A percentile compares a stretch with the other conserved stretches of the same genome.
phyloP scores from a whole-genome alignment of 1,140 invertebrate genomes.

The Glomeris maerens region DNA sequence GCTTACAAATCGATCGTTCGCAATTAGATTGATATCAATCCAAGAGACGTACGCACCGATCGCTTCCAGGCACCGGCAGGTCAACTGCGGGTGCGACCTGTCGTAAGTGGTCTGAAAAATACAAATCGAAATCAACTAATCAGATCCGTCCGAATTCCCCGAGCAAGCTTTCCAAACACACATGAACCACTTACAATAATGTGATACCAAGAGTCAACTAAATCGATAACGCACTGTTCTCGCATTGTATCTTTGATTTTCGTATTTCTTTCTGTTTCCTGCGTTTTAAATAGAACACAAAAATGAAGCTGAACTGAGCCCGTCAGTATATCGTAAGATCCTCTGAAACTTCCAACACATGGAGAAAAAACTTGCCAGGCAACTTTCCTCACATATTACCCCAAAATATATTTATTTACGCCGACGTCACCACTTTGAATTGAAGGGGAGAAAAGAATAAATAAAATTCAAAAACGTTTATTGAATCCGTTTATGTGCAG shows the following conservation, averaged over 20 bases:
- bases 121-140: slow-evolving; percentile 6
- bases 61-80: slow-evolving; percentile 37
- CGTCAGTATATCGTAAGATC: too few species aligned
- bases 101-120: slow-evolving; percentile 32
- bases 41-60: slow-evolving; percentile 43
- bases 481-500: too few species aligned
- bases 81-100: slow-evolving; percentile 29
- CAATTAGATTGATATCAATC: slow-evolving; percentile 44
- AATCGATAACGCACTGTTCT: slow-evolving; percentile 34
- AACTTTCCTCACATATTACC: too few species aligned
- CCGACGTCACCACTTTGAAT: too few species aligned
- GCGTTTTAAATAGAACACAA: too few species aligned
- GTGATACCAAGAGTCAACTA: slow-evolving; percentile 42
- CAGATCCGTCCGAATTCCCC: too few species aligned
- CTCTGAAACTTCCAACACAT: too few species aligned
- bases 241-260: slow-evolving; percentile 42
- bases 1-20: slow-evolving; percentile 41
- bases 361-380: too few species aligned
- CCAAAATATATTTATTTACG: background rate
- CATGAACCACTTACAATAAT: slow-evolving; percentile 35
- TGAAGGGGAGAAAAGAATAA: too few species aligned
- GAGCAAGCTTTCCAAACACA: slow-evolving; percentile 1
- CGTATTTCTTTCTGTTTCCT: slow-evolving; percentile 38
- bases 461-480: too few species aligned
- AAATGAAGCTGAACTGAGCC: too few species aligned